Percentiles rank a stretch among this genome's conserved stretches.
phyloP scores from a whole-genome alignment of 2,797 vertebrate genomes.

The Rhodeus uyekii region DNA sequence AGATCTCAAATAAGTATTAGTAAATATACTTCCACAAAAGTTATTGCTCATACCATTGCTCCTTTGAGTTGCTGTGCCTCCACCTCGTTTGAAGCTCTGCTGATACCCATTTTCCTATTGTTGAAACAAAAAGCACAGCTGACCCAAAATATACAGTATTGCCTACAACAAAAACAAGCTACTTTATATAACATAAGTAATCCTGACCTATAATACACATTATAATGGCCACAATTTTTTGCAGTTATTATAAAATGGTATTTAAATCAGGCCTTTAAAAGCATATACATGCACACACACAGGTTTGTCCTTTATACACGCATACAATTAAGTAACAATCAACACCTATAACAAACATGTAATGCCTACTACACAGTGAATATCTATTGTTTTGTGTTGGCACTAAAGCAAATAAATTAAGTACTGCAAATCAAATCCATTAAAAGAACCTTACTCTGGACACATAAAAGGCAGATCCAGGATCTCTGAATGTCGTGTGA shows the following conservation, averaged over 20 bases:
- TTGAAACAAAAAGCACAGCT: conserved; percentile 17
- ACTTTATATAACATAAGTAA: not conserved
- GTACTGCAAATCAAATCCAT: not conserved
- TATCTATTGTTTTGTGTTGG: too few relatives aligned
- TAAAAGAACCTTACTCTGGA: conserved; percentile 76
- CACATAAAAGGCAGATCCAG: conserved; percentile 77
- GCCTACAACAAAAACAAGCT: not conserved
- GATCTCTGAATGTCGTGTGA: conserved; percentile 78
- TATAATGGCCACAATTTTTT: too few relatives aligned
- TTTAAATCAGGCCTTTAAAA: too few relatives aligned
- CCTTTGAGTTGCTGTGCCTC: conserved; percentile 73
- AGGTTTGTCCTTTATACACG: too few relatives aligned
- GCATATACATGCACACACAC: too few relatives aligned
- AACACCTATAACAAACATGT: too few relatives aligned
- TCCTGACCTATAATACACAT: too few relatives aligned
- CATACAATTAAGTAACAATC: too few relatives aligned
- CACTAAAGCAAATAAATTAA: not conserved
- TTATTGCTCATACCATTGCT: conserved; percentile 79
- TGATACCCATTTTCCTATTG: conserved; percentile 86
- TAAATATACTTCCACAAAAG: not conserved
- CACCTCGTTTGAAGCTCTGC: conserved; percentile 81
- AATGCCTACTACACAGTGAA: not conserved
- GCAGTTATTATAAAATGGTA: too few relatives aligned
- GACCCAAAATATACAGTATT: not conserved
- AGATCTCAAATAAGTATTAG: too few relatives aligned